phyloP scores from a whole-genome alignment of 2,797 vertebrate genomes.

The Alosa sapidissima region DNA sequence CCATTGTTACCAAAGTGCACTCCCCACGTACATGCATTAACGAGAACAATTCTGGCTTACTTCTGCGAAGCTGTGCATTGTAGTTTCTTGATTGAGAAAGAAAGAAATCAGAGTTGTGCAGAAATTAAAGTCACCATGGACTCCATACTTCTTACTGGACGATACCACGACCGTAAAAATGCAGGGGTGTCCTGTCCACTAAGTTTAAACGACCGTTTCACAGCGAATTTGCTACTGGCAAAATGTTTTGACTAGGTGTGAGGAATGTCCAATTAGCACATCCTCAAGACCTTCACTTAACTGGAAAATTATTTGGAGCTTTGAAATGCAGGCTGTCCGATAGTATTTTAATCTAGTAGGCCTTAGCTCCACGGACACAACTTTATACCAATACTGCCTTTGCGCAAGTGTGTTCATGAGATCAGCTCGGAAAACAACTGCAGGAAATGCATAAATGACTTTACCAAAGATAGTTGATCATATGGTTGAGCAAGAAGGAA shows the following conservation, averaged over 20 bases:
- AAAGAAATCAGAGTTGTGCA: background rate
- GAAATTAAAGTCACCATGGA: background rate
- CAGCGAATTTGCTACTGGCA: background rate
- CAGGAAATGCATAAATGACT: too few species aligned
- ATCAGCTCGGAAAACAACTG: too few species aligned
- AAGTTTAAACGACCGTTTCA: background rate
- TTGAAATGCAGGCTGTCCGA: too few species aligned
- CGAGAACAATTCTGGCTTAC: background rate
- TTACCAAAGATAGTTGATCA: too few species aligned
- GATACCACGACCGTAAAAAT: background rate
- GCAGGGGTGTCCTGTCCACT: background rate
- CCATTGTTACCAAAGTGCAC: background rate
- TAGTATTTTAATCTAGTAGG: too few species aligned
- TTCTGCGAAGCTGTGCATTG: constrained; percentile 4
- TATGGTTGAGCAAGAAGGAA: too few species aligned
- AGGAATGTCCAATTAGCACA: background rate
- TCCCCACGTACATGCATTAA: background rate
- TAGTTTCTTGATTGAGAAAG: background rate
- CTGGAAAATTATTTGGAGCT: background rate
- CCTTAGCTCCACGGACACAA: background rate
- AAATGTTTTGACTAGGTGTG: background rate
- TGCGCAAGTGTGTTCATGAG: too few species aligned
- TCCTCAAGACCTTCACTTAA: background rate
- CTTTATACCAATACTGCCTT: too few species aligned
- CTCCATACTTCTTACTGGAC: background rate